Evolutionary conservation across 2,113 vertebrate genomes (phyloP).

Genomic region (Notiomystis cincta): DNA sequence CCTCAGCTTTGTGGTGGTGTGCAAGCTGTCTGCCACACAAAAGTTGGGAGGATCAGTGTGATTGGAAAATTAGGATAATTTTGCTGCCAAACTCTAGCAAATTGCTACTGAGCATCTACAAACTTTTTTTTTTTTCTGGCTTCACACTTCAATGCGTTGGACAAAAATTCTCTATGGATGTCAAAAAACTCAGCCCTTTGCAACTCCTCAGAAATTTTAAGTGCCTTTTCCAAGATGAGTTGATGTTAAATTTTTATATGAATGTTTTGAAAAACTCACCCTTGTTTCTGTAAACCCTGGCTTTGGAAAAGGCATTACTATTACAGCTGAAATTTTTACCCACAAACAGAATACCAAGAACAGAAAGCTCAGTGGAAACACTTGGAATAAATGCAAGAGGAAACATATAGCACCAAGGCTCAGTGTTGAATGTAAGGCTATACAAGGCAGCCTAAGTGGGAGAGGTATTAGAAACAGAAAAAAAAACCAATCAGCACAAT

Average conservation of each 20-base stretch:
- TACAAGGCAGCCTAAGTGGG: background rate
- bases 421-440: background rate
- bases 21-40: background rate
- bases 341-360: background rate
- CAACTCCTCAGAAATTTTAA: background rate
- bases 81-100: background rate
- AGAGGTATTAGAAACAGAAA: background rate
- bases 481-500: accelerated
- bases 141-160: background rate
- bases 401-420: background rate
- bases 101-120: background rate
- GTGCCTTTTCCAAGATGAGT: background rate
- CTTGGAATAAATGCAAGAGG: background rate
- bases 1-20: background rate
- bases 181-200: background rate
- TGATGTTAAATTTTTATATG: background rate
- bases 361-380: background rate
- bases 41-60: background rate
- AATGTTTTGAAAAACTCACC: background rate
- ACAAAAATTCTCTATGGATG: background rate
- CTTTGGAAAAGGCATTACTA: background rate
- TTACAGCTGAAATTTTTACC: background rate
- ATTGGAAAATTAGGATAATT: background rate
- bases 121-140: background rate
- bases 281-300: background rate